phyloP scores from a whole-genome alignment of 2,113 vertebrate genomes.

The Microtus montanus region DNA sequence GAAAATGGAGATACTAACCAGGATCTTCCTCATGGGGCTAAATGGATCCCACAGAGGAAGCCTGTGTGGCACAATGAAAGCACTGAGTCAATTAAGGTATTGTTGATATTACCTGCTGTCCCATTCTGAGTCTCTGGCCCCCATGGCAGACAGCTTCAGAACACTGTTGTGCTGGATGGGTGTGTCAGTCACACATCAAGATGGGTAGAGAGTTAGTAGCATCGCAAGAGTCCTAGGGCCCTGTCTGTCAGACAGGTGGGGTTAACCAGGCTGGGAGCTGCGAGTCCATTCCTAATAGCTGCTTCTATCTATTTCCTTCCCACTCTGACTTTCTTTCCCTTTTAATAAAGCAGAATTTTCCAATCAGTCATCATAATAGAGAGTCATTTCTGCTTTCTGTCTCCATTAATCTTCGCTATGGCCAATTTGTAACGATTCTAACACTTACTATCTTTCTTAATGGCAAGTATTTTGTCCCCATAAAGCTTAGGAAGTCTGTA shows the following conservation, averaged over 20 bases:
- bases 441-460: background rate
- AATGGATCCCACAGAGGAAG: background rate
- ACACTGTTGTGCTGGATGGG: background rate
- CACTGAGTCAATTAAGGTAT: background rate
- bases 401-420: background rate
- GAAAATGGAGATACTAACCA: background rate
- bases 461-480: background rate
- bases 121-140: background rate
- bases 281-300: background rate
- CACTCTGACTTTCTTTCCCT: background rate
- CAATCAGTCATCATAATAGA: background rate
- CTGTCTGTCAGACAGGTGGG: background rate
- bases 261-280: background rate
- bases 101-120: background rate
- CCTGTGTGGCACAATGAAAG: background rate
- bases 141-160: background rate
- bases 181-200: background rate
- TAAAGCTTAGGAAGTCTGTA: background rate
- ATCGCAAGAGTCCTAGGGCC: background rate
- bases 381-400: background rate
- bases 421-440: background rate
- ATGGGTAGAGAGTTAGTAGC: background rate
- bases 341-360: background rate
- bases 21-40: background rate
- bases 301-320: background rate